phyloP scores from a whole-genome alignment of 2,113 vertebrate species.

The Chascanopsetta lugubris region DNA sequence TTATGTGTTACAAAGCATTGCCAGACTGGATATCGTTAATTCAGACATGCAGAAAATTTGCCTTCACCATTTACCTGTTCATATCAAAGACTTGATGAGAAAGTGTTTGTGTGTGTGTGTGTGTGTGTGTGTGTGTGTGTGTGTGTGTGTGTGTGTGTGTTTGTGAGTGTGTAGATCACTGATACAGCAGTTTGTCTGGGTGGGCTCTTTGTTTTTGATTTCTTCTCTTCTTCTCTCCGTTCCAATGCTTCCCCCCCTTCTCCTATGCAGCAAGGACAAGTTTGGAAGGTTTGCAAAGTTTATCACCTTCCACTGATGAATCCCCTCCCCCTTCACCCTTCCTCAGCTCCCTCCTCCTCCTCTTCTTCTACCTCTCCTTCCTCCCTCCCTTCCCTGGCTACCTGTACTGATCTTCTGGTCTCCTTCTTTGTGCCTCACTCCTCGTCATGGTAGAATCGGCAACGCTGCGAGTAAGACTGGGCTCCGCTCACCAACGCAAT shows the following conservation, averaged over 20 bases:
- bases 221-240: conserved; percentile 98
- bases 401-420: conserved; percentile 79
- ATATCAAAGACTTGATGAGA: conserved; percentile 28
- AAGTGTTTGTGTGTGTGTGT: conserved; percentile 2
- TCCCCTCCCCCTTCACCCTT: conserved; percentile 63
- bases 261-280: conserved; percentile 99
- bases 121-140: conserved; percentile 17
- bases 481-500: conserved; percentile 39
- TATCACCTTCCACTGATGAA: conserved; percentile 99
- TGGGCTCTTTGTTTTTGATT: conserved; percentile 81
- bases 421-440: conserved; percentile 82
- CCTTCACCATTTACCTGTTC: too few relatives aligned
- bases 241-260: conserved; percentile 95
- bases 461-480: conserved; percentile 38
- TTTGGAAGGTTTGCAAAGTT: conserved; percentile 99
- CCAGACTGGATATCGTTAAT: conserved; percentile 19
- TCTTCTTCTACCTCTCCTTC: conserved; percentile 56
- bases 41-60: conserved; percentile 42
- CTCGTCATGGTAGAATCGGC: conserved; percentile 62
- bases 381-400: conserved; percentile 86
- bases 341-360: conserved; percentile 42
- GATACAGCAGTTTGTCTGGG: conserved; percentile 68
- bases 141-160: conserved; percentile 48
- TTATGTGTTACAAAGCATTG: conserved; percentile 27
- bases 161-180: conserved; percentile 54